These are phyloP conservation scores for Luperina testacea DNA, from an alignment of 2,888 invertebrate genomes.

Conservation along the genomic window DNA sequence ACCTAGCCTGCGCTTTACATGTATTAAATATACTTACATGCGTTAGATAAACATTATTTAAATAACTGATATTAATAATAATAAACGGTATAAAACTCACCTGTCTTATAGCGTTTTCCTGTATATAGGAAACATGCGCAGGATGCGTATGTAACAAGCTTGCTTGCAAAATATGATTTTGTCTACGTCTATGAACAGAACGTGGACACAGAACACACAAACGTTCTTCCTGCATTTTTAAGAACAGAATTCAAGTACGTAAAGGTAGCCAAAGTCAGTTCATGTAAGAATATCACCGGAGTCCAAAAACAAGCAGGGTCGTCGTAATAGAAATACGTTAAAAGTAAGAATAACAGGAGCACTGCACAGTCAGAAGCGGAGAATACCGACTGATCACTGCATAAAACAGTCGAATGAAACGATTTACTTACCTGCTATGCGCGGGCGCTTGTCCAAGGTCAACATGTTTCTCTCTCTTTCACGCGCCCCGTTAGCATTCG, in stretches of 20 bases:
- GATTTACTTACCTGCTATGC: constrained; percentile 28
- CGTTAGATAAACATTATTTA: constrained; percentile 28
- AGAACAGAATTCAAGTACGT: constrained; percentile 31
- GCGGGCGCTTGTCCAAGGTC: constrained; percentile 21
- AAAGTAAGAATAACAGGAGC: constrained; percentile 29
- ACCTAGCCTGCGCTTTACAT: constrained; percentile 17
- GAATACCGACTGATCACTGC: constrained; percentile 23
- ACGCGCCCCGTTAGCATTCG: constrained; percentile 25
- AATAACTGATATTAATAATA: constrained; percentile 31
- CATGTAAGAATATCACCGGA: constrained; percentile 27
- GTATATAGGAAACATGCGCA: constrained; percentile 26
- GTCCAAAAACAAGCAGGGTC: constrained; percentile 25
- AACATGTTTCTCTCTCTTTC: constrained; percentile 25
- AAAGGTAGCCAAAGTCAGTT: constrained; percentile 29
- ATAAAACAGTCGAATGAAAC: constrained; percentile 30
- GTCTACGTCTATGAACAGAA: constrained; percentile 30
- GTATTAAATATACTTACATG: constrained; percentile 27
- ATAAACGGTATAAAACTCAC: constrained; percentile 26
- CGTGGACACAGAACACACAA: constrained; percentile 25
- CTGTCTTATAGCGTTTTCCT: constrained; percentile 27
- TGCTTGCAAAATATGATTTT: constrained; percentile 28
- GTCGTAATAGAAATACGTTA: constrained; percentile 27
- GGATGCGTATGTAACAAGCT: constrained; percentile 29
- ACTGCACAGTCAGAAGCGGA: constrained; percentile 27
- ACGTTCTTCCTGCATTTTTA: constrained; percentile 31